Base-by-base conservation (phyloP, 2,888 invertebrate genomes). In the Acanthoscelides obtectus region DNA sequence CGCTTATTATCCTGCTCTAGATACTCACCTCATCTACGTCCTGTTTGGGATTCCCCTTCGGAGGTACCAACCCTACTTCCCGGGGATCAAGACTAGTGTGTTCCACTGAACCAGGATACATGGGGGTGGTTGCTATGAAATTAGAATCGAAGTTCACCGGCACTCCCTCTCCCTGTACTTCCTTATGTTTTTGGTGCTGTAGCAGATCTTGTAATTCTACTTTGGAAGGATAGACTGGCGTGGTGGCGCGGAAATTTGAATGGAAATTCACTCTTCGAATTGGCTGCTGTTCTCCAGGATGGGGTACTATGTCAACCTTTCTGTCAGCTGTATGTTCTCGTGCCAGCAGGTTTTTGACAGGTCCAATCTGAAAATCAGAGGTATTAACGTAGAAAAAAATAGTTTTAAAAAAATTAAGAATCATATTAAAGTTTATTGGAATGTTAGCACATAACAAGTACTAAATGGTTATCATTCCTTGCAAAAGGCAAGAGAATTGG, bases 121-220 rank as follows among this genome's bases (percentile, higher is more conserved):
- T 79, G 0, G 81, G 81, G 3, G 81, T 80, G 6, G 81, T 81
- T 1, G 80, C 80, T 75, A 78, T 74, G 65, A 79, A 81, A 20
- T 77, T 77, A 2, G 81, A 81, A 27, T 71, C 69, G 70, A 78
- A 80, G 68, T 81, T 80, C 3, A 80, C 77, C 6, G 68, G 22
- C n/a, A 22, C 20, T 5, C 20, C 20, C 3, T 21, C 22, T 68
- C 20, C 25, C 22, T 68, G 21, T 12, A 22, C 68, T 68, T 68
- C 68, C 5, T 21, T 3, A 20, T 66, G 66, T 20, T 66, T 8
- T 20, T 66, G 66, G 22, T 66, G 20, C 17, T 22, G 20, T 66
- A 20, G 8, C 20, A 22, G 66, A 3, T 20, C 21, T 66, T 66
- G 2, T 8, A 78, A 25, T 66, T 78, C 76, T 8, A 77, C 79